Evolutionary conservation across 2,113 vertebrate species (phyloP).

Genomic region (Tragelaphus strepsiceros): DNA sequence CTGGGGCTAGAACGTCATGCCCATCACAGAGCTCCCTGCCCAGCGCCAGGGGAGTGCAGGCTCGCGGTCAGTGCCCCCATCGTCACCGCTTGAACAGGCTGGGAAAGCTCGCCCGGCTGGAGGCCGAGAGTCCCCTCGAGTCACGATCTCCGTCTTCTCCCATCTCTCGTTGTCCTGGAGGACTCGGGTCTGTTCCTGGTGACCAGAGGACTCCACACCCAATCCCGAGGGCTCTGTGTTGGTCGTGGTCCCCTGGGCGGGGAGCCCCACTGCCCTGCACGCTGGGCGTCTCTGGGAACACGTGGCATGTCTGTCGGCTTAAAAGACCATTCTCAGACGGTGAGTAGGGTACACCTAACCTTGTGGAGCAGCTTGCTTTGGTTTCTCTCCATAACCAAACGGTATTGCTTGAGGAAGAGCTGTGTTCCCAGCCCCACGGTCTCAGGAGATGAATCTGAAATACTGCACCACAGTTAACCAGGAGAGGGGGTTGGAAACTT

Average conservation of each 20-base stretch:
- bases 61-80: fast-evolving
- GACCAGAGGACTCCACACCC: background rate
- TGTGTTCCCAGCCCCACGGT: background rate
- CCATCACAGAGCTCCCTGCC: background rate
- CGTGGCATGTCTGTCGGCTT: fast-evolving
- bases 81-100: fast-evolving
- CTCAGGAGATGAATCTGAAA: background rate
- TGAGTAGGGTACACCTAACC: background rate
- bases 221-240: fast-evolving
- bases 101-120: fast-evolving
- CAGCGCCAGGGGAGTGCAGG: fast-evolving
- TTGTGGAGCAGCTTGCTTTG: background rate
- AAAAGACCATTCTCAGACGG: background rate
- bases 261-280: background rate
- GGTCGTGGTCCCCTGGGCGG: fast-evolving
- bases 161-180: fast-evolving
- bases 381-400: background rate
- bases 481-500: background rate
- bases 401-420: background rate
- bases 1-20: fast-evolving
- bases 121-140: background rate
- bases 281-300: no score
- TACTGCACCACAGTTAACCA: fast-evolving
- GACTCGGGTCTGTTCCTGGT: fast-evolving
- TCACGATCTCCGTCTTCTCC: background rate